Percentiles rank a stretch among this genome's conserved stretches.
These are phyloP conservation scores for Caenorhabditis doughertyi DNA, from an alignment of 2,888 invertebrate species.

Conservation along the genomic window DNA sequence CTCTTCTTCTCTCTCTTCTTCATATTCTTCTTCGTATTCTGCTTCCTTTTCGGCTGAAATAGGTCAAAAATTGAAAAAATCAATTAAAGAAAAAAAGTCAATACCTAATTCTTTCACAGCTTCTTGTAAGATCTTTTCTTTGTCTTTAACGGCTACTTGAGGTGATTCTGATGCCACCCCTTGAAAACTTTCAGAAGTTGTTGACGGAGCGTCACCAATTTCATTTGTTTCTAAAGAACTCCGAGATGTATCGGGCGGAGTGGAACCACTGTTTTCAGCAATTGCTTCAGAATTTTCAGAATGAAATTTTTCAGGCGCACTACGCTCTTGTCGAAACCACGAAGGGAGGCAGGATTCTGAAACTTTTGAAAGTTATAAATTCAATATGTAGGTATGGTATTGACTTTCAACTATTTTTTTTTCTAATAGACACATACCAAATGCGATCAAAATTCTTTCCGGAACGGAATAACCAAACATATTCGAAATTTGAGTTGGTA, in stretches of 20 bases:
- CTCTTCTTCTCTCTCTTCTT: conserved; percentile 43
- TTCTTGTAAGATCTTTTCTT: conserved; percentile 21
- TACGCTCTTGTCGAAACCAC: conserved; percentile 63
- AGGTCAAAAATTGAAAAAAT: neutral
- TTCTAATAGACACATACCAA: conserved; percentile 27
- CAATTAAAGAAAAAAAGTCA: neutral
- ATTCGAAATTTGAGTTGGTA: neutral
- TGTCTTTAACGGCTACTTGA: neutral
- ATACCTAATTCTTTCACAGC: conserved; percentile 25
- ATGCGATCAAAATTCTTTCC: conserved; percentile 27
- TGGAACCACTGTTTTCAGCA: neutral
- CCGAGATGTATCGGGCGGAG: conserved; percentile 1
- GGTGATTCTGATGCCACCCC: neutral
- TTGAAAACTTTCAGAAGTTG: neutral
- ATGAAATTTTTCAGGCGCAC: conserved; percentile 52
- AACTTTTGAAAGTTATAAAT: conserved; percentile 16
- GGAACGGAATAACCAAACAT: conserved; percentile 26
- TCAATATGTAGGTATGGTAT: neutral
- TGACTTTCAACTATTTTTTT: neutral
- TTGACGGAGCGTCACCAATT: conserved; percentile 39
- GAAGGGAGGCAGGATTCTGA: conserved; percentile 65
- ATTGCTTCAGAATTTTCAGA: conserved; percentile 4
- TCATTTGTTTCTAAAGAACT: conserved; percentile 50
- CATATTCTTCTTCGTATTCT: conserved; percentile 56
- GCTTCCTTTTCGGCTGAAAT: conserved; percentile 53